Conservation (phyloP, 1,140 invertebrate genomes). For the Pristionchus pacificus region DNA sequence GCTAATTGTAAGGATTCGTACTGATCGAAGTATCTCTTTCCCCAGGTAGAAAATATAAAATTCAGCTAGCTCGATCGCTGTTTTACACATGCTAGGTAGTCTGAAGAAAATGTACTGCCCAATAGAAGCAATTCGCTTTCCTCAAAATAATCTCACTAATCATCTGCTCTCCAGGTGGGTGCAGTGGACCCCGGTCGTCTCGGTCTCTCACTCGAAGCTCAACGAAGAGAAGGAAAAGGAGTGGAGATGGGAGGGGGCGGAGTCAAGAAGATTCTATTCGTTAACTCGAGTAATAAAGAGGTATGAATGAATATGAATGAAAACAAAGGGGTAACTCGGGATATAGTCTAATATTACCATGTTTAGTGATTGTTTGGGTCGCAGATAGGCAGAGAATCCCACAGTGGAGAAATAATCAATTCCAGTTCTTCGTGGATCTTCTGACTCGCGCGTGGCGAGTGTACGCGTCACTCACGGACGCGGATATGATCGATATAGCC, state of each 20-base stretch:
- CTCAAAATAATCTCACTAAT: background rate
- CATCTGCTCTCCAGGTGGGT: background rate
- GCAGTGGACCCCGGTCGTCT: slow-evolving; percentile 17
- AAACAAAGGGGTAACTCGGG: too few species aligned
- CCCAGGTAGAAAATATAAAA: too few species aligned
- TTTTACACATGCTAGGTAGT: background rate
- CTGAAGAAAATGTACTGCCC: background rate
- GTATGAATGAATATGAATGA: too few species aligned
- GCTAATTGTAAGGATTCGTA: too few species aligned
- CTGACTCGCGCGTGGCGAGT: slow-evolving; percentile 3
- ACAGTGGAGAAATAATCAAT: background rate
- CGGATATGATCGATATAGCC: slow-evolving; percentile 8
- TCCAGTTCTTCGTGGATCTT: slow-evolving; percentile 16
- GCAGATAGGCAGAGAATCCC: too few species aligned
- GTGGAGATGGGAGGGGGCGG: too few species aligned
- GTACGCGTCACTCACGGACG: slow-evolving; percentile 1
- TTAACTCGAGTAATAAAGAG: background rate
- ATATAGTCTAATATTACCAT: too few species aligned
- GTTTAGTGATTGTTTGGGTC: too few species aligned
- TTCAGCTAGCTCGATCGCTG: background rate
- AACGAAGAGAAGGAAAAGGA: background rate
- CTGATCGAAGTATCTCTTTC: too few species aligned
- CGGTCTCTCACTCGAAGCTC: background rate
- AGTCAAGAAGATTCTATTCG: too few species aligned
- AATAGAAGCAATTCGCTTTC: background rate